Evolutionary conservation across 2,888 invertebrate genomes (phyloP), one percentile per base, ranked within the genome.

Genomic region (Yponomeuta sedellus): DNA sequence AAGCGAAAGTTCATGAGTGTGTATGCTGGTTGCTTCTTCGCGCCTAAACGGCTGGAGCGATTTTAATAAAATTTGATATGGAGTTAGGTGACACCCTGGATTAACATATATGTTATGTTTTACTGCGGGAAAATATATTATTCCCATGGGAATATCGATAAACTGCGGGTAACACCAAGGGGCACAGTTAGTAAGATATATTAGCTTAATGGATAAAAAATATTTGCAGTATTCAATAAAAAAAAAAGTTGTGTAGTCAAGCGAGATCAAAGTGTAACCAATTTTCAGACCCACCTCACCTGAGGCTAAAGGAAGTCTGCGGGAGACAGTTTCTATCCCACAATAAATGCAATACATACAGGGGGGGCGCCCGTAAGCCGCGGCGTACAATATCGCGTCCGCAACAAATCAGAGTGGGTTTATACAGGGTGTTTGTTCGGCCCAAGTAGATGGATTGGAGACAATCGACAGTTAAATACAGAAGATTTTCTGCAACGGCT

Each of bases 361-460:
- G 44, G 44, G 44, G 44, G 44, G 16, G 3, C 44, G 44, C 16
- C n/a, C 5, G 57, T 20, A 12, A 10, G 59, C 20, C 59, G 20
- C 59, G 44, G 44, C 44, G 44, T 0, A 20, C 59, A 59, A 59
- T 59, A 59, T 59, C 59, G 11, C 25, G 25, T 59, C 59, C n/a
- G n/a, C 66, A 25, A 66, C 40, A 67, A 67, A 70, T 70, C 68
- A 69, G 69, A 69, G 67, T 69, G 64, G 64, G 67, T 69, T 69
- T 68, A 64, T 6, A 52, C 44, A 52, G 44, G 44, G 44, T 52
- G 44, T 52, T 52, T 52, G 44, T 52, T 1, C 44, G 44, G 44
- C 44, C 16, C 44, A 52, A 12, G 44, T 52, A 16, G 44, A 16
- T 52, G 44, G 16, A 52, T 52, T 3, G 2, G 16, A 16, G 12